Base-by-base conservation (phyloP, 1,140 invertebrate species). In the Periplaneta americana region DNA sequence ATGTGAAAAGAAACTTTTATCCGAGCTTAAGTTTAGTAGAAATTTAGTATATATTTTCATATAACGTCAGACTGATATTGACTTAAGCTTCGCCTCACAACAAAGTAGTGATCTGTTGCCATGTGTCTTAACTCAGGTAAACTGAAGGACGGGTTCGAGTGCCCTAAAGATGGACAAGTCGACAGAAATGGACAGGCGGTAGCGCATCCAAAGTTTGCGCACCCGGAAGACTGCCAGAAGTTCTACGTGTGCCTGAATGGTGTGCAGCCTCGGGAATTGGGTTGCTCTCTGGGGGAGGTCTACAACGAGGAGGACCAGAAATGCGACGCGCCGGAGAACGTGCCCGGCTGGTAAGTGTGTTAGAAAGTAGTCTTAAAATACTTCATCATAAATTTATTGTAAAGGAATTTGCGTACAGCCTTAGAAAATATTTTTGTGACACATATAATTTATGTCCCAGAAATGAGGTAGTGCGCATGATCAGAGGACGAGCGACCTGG, bases 221-320 rank as follows among this genome's bases (percentile, higher is more conserved):
- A 97, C 88, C 95, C 95, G 17, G 93, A 92, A 13, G 95, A 97
- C 86, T 97, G 96, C 88, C 95, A 96, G 87, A 95, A 95, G 81
- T 95, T 96, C 90, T 96, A 97, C 86, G 95, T 97, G 11, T 98
- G 96, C 87, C 89, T 97, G 82, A 97, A 96, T 87, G 95, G 95
- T 11, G 91, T 95, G 31, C 96, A 95, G 81, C 96, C 96, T 3
- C 91, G 96, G 83, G 94, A 97, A 87, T 91, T 96, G 80, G 95
- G 95, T 32, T 97, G 96, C 88, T 92, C 93, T 85, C 91, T 93
- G 34, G 96, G 96, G 48, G 94, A 96, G 84, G 96, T 96, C 22
- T 97, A 96, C 90, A 97, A 96, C 86, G 95, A 96, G 82, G 92
- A 93, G 79, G 91, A 91, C 10, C 93, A 96, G 86, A 93, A 92